A percentile compares a stretch with the other conserved stretches of the same genome.
These are phyloP conservation scores for Macaria notata DNA, from an alignment of 2,888 invertebrate species.

Conservation along the genomic window DNA sequence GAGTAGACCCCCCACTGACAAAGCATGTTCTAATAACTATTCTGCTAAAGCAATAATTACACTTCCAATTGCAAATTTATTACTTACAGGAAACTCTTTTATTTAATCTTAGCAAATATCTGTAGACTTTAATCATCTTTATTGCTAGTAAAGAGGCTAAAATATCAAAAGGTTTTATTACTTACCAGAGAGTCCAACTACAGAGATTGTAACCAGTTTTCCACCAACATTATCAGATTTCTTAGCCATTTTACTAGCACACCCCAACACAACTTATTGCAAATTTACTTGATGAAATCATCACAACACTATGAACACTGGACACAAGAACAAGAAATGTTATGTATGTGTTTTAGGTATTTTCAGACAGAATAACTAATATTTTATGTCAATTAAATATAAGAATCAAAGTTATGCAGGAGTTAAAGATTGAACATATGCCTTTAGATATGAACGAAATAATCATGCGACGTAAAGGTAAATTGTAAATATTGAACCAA, in stretches of 20 bases:
- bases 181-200: slow-evolving; percentile 93
- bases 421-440: no score
- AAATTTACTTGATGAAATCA: slow-evolving; percentile 61
- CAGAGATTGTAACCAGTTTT: slow-evolving; percentile 91
- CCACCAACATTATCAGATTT: slow-evolving; percentile 86
- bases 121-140: no score
- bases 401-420: no score
- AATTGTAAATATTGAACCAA: slow-evolving; percentile 44
- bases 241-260: slow-evolving; percentile 84
- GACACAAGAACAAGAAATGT: slow-evolving; percentile 39
- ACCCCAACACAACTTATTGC: slow-evolving; percentile 46
- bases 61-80: no score
- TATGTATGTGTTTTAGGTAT: slow-evolving; percentile 28
- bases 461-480: neutral
- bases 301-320: slow-evolving; percentile 60
- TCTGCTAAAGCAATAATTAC: no score
- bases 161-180: neutral
- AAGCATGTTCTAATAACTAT: no score
- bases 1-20: no score
- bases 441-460: neutral
- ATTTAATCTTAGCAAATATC: no score
- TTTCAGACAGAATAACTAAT: slow-evolving; percentile 1
- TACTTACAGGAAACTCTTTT: no score
- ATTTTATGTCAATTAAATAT: neutral
- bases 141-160: no score